These are phyloP conservation scores for Ctenopoma kingsleyae DNA, from an alignment of 2,797 vertebrate species.

Conservation along the genomic window DNA sequence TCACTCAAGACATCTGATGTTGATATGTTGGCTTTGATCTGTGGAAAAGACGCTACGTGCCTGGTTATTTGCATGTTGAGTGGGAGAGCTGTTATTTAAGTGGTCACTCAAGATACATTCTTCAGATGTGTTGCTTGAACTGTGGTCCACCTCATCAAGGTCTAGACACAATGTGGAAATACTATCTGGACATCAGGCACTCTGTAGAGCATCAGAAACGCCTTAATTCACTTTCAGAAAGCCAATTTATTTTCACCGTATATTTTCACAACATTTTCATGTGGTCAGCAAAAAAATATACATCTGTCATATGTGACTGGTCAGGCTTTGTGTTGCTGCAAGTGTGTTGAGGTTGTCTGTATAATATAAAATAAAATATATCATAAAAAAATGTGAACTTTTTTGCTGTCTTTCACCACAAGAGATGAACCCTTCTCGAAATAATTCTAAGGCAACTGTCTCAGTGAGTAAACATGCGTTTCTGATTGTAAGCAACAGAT, in stretches of 20 bases:
- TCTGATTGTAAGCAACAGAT: too few species aligned
- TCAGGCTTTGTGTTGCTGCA: neutral
- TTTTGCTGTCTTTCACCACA: too few species aligned
- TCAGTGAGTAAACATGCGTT: too few species aligned
- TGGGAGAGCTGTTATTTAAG: slow-evolving; percentile 26
- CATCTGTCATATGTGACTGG: neutral
- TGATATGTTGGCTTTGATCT: slow-evolving; percentile 9
- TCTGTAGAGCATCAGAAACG: neutral
- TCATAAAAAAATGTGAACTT: too few species aligned
- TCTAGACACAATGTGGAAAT: neutral
- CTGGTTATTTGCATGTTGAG: slow-evolving; percentile 25
- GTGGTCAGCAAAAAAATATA: neutral
- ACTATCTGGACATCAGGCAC: neutral
- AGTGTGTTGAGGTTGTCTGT: too few species aligned
- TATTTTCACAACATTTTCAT: slow-evolving; percentile 4
- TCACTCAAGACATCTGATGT: slow-evolving; percentile 3
- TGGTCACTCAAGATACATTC: slow-evolving; percentile 14
- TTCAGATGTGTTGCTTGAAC: slow-evolving; percentile 8
- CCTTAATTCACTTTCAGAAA: neutral
- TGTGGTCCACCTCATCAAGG: neutral
- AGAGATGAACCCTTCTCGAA: too few species aligned
- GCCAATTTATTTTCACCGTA: neutral
- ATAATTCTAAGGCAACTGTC: too few species aligned
- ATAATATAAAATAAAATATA: too few species aligned
- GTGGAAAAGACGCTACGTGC: slow-evolving; percentile 12